Evolutionary conservation across 2,888 invertebrate genomes (phyloP), one percentile per base, ranked within the genome.

Genomic region (Shargacucullia verbasci): DNA sequence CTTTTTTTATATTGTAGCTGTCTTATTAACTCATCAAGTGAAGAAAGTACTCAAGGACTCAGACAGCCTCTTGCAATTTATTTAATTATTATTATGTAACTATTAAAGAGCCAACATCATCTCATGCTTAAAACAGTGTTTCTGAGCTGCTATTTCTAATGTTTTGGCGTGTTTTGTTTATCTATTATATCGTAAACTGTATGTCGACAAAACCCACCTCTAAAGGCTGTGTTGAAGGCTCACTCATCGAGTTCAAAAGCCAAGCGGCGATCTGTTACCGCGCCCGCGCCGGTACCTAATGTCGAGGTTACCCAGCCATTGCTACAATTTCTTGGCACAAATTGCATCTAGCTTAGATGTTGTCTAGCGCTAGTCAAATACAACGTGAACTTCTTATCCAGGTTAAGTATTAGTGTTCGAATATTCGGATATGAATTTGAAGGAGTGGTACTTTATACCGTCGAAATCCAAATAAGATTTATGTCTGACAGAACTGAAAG

Each of bases 231-330:
- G 88, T 79, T 88, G 87, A 91, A 91, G 91, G 89, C 91, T 92
- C 89, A 90, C 89, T 91, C 91, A 90, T 84, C 90, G 89, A 85
- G 92, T 88, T 92, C 91, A 91, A 91, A 91, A 89, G 92, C 82
- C 88, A 92, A 91, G 82, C 83, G 80, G 80, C 86, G 82, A 89
- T 90, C 86, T 83, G 85, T 91, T 85, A 84, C 77, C 75, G 65
- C 76, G 77, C 59, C 75, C 74, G 60, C 75, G 73, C 54, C 46
- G 67, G 7, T 7, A 7, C 7, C 7, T 87, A 85, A 86, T 87
- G 73, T 74, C 76, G 68, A 81, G 77, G 79, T 87, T 87, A 80
- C 80, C 73, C 81, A 82, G 83, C 76, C 67, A 76, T 74, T 83
- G 81, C 80, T 86, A 84, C 84, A 85, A 80, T 78, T 81, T 77